Conservation (phyloP, 2,113 vertebrate species). For the Corythaixoides concolor region DNA sequence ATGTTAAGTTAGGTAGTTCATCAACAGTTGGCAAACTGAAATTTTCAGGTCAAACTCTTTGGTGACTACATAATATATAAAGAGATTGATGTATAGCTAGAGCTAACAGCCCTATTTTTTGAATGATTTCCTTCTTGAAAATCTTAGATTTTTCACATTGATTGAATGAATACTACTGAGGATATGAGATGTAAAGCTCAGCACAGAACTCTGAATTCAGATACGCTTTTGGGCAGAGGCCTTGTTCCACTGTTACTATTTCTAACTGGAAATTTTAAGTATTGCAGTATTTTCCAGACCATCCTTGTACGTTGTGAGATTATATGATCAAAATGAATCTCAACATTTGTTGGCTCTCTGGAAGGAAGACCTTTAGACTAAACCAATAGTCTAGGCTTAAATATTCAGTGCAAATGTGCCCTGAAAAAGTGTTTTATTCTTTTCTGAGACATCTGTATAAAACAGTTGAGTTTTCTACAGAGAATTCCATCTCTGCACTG, state of each 20-base stretch:
- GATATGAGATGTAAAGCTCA: not conserved
- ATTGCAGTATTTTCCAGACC: not conserved
- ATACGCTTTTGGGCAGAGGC: not conserved
- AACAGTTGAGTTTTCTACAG: not conserved
- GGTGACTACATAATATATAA: not conserved
- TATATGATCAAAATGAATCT: not conserved
- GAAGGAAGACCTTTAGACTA: not conserved
- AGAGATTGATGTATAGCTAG: constrained; percentile 3
- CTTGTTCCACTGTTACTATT: not conserved
- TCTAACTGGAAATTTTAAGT: not conserved
- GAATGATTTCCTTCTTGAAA: not conserved
- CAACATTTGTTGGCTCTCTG: not conserved
- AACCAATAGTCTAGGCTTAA: not conserved
- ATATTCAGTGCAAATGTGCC: not conserved
- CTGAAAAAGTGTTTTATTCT: not conserved
- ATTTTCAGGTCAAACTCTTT: not conserved
- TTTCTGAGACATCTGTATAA: not conserved
- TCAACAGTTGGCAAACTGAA: not conserved
- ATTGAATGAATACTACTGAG: not conserved
- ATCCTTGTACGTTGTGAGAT: not conserved
- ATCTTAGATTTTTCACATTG: not conserved
- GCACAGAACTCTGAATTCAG: not conserved
- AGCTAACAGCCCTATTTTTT: not conserved
- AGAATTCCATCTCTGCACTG: not conserved
- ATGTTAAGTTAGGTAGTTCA: not conserved